These are phyloP conservation scores for Thereva unica DNA, from an alignment of 2,888 invertebrate species.

Conservation along the genomic window DNA sequence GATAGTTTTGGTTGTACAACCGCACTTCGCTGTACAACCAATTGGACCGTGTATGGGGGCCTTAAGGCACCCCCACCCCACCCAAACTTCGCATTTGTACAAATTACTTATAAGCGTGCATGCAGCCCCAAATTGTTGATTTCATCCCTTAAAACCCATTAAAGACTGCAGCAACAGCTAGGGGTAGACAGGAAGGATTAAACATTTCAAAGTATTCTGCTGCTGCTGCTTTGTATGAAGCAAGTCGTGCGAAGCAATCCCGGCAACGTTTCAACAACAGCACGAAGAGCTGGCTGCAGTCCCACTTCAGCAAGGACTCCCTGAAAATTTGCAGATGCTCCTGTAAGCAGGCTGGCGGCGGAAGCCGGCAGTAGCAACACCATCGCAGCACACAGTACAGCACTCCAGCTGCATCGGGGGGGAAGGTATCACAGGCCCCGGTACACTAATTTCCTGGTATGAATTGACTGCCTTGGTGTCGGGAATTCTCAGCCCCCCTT, in stretches of 20 bases:
- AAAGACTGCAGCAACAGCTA: conserved; percentile 33
- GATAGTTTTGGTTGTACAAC: no score
- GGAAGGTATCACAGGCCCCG: not conserved
- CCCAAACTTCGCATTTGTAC: conserved; percentile 10
- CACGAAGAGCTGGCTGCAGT: no score
- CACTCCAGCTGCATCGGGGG: not conserved
- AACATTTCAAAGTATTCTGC: conserved; percentile 29
- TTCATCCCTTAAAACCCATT: conserved; percentile 33
- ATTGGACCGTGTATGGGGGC: no score
- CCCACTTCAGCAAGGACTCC: not conserved
- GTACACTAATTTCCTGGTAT: conserved; percentile 32
- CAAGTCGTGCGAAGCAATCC: no score
- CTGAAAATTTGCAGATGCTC: conserved; percentile 18
- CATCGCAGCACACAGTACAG: no score
- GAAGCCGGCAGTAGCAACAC: no score
- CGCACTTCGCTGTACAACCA: no score
- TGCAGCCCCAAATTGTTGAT: conserved; percentile 32
- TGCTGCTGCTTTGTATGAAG: not conserved
- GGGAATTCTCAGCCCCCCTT: not conserved
- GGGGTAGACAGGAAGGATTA: conserved; percentile 31
- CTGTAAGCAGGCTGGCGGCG: not conserved
- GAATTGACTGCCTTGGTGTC: conserved; percentile 29
- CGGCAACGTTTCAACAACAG: no score
- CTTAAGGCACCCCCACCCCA: no score
- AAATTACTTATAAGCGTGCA: conserved; percentile 28